These are phyloP conservation scores for Andricus quercusramuli DNA, from an alignment of 2,888 invertebrate species.

Conservation along the genomic window DNA sequence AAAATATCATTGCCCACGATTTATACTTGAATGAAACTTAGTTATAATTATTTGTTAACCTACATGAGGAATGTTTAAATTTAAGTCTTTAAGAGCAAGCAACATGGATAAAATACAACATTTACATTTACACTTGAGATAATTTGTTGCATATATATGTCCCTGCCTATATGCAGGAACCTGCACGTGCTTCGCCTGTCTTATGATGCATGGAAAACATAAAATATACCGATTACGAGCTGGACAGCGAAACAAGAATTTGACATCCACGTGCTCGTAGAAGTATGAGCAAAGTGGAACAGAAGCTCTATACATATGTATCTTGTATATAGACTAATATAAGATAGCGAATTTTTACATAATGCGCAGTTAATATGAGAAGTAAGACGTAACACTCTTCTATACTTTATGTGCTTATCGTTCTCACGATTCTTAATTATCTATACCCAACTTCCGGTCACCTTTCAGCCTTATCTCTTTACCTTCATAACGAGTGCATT, in stretches of 20 bases:
- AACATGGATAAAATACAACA: constrained; percentile 18
- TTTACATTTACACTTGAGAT: constrained; percentile 31
- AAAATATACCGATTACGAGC: constrained; percentile 29
- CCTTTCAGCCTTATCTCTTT: constrained; percentile 56
- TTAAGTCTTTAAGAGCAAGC: not conserved
- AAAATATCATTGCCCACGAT: no score
- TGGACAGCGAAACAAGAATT: constrained; percentile 27
- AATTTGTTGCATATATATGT: constrained; percentile 22
- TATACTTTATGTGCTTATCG: constrained; percentile 50
- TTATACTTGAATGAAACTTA: not conserved
- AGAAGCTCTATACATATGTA: constrained; percentile 32
- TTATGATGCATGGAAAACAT: constrained; percentile 41
- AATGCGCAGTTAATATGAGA: constrained; percentile 58
- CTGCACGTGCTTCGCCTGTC: constrained; percentile 33
- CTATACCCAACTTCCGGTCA: constrained; percentile 58
- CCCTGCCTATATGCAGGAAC: constrained; percentile 9
- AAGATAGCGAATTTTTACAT: constrained; percentile 55
- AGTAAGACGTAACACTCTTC: constrained; percentile 55
- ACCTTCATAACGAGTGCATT: constrained; percentile 31
- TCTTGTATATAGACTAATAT: constrained; percentile 46
- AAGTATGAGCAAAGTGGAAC: constrained; percentile 34
- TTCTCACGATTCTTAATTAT: constrained; percentile 59
- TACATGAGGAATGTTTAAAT: not conserved
- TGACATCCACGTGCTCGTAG: constrained; percentile 27
- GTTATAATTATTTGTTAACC: not conserved